A percentile compares a stretch with the other conserved stretches of the same genome.
Evolutionary conservation across 2,797 vertebrate species (phyloP).

Genomic region (Peromyscus eremicus): DNA sequence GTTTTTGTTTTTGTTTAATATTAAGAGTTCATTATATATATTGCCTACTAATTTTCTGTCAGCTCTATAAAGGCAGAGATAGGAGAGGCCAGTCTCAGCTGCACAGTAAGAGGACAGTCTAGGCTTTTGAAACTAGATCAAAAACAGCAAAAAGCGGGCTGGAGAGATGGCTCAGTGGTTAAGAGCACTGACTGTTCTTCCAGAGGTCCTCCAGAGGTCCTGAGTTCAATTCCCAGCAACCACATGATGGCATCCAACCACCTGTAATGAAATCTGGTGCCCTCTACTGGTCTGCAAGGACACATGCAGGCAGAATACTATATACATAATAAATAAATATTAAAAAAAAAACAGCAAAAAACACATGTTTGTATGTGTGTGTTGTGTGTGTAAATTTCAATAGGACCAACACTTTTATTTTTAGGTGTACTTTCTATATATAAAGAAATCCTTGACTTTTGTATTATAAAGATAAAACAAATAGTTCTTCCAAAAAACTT

Average conservation of each 20-base stretch:
- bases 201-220: too few relatives aligned
- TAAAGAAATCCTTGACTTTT: conserved; percentile 26
- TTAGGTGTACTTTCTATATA: neutral
- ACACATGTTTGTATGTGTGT: neutral
- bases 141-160: neutral
- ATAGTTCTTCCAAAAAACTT: neutral
- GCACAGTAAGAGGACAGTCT: neutral
- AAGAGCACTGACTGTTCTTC: too few relatives aligned
- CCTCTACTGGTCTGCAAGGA: too few relatives aligned
- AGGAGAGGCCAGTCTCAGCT: neutral
- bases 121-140: neutral
- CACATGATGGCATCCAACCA: too few relatives aligned
- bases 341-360: neutral
- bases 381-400: neutral
- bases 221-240: too few relatives aligned
- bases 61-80: neutral
- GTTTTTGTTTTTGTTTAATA: neutral
- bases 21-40: neutral
- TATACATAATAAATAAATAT: too few relatives aligned
- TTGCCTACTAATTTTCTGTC: neutral
- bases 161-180: too few relatives aligned
- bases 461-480: conserved; percentile 40
- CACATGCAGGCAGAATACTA: too few relatives aligned
- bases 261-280: too few relatives aligned
- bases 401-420: neutral